Evolutionary conservation across 2,797 vertebrate genomes (phyloP).

Genomic region (Eidolon dupreanum): DNA sequence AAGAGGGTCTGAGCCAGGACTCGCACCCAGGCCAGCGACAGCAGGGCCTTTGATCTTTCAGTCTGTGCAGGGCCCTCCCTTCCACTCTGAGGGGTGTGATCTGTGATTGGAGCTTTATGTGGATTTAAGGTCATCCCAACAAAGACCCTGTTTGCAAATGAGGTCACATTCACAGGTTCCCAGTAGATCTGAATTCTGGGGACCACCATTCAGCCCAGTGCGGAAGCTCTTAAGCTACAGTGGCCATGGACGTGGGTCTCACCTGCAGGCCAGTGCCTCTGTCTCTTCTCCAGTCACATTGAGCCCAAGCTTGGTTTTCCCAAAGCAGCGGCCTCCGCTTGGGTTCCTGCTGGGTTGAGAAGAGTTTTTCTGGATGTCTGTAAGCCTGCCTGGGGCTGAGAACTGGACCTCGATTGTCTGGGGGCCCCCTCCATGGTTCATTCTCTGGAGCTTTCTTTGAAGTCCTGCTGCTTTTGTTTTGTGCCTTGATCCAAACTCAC

Average conservation of each 20-base stretch:
- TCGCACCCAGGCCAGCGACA: rapidly evolving
- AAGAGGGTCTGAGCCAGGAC: background rate
- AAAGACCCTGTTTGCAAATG: background rate
- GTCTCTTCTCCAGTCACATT: rapidly evolving
- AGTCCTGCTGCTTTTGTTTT: background rate
- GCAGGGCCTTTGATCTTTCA: rapidly evolving
- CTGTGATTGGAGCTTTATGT: background rate
- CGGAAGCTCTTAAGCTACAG: rapidly evolving
- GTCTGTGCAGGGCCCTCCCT: rapidly evolving
- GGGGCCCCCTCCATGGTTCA: rapidly evolving
- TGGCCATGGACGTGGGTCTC: rapidly evolving
- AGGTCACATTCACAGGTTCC: background rate
- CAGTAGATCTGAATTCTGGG: background rate
- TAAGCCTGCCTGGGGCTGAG: background rate
- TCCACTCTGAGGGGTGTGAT: rapidly evolving
- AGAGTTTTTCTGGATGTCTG: background rate
- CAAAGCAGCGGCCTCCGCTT: rapidly evolving
- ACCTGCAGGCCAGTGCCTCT: rapidly evolving
- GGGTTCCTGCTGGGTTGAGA: background rate
- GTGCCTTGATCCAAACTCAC: background rate
- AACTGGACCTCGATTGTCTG: rapidly evolving
- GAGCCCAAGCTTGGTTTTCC: background rate
- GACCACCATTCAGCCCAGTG: background rate
- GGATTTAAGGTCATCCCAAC: background rate
- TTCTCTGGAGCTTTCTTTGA: rapidly evolving